Conservation (phyloP, 2,113 vertebrate species). For the Sphaerodactylus townsendi region DNA sequence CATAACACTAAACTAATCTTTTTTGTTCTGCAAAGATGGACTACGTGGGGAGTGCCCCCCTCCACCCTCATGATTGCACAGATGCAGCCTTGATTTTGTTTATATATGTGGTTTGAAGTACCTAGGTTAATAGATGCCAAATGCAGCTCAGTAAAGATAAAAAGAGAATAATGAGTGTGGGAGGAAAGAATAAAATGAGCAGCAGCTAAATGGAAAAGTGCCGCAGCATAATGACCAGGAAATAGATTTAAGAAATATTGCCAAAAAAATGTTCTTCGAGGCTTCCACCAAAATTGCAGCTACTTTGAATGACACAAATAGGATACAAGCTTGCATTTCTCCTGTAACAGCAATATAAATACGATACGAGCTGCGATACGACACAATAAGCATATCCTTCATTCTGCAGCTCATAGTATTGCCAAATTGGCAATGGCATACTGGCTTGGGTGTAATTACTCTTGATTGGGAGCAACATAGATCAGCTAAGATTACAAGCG, state of each 20-base stretch:
- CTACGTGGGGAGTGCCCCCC: rapidly evolving
- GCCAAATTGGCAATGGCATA: conserved; percentile 24
- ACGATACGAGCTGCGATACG: background rate
- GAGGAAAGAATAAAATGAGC: conserved; percentile 43
- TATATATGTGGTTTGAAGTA: background rate
- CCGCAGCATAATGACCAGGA: conserved; percentile 47
- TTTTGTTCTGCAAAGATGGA: background rate
- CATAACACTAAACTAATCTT: background rate
- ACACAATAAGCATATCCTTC: conserved; percentile 31
- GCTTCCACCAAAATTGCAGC: conserved; percentile 37
- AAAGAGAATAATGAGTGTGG: conserved; percentile 39
- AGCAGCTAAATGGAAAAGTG: conserved; percentile 49
- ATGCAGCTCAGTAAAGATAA: conserved; percentile 32
- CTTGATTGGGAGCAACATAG: conserved; percentile 10
- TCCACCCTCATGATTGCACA: background rate
- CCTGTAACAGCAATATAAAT: conserved; percentile 13
- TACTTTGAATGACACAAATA: conserved; percentile 44
- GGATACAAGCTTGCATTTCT: conserved; percentile 23
- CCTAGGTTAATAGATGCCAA: conserved; percentile 13
- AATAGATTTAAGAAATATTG: conserved; percentile 53
- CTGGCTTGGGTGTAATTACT: conserved; percentile 32
- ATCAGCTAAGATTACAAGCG: conserved; percentile 11
- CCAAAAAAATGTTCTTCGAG: conserved; percentile 29
- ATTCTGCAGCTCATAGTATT: conserved; percentile 5
- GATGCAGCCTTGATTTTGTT: background rate